phyloP scores from a whole-genome alignment of 2,888 invertebrate genomes.

The Dolichomitus sp. region DNA sequence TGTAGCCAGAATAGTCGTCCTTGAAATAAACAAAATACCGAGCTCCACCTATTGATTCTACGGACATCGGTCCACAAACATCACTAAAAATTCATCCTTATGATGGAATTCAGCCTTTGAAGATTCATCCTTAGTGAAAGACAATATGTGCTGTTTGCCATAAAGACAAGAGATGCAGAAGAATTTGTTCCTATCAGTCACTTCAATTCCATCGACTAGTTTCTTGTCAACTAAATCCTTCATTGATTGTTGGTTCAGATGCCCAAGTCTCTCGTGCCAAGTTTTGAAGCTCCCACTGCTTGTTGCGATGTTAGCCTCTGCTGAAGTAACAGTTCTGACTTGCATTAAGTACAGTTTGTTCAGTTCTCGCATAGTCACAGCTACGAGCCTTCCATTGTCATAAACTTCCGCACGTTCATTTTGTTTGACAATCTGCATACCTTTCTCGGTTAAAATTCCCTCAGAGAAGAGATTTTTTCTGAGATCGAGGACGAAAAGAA shows the following conservation, averaged over 20 bases:
- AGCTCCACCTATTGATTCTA: slow-evolving; percentile 34
- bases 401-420: slow-evolving; percentile 36
- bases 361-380: slow-evolving; percentile 39
- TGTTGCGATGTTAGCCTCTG: slow-evolving; percentile 12
- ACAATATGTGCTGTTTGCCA: slow-evolving; percentile 63
- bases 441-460: slow-evolving; percentile 54
- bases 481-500: slow-evolving; percentile 57
- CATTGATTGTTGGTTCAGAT: slow-evolving; percentile 14
- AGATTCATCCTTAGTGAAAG: slow-evolving; percentile 42
- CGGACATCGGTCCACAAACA: slow-evolving; percentile 39
- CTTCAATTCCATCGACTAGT: slow-evolving; percentile 26
- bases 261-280: slow-evolving; percentile 58
- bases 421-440: slow-evolving; percentile 51
- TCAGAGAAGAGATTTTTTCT: slow-evolving; percentile 62
- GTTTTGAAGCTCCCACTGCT: slow-evolving; percentile 28
- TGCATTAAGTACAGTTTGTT: slow-evolving; percentile 60
- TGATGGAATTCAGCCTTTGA: too few relatives aligned
- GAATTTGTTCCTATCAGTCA: slow-evolving; percentile 45
- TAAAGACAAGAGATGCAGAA: slow-evolving; percentile 69
- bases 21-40: slow-evolving; percentile 31
- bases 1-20: slow-evolving; percentile 8
- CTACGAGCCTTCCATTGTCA: slow-evolving; percentile 34
- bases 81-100: too few relatives aligned
- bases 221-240: slow-evolving; percentile 31
- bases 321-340: slow-evolving; percentile 36